These are phyloP conservation scores for Platanista minor DNA, from an alignment of 2,113 vertebrate genomes.

Conservation along the genomic window DNA sequence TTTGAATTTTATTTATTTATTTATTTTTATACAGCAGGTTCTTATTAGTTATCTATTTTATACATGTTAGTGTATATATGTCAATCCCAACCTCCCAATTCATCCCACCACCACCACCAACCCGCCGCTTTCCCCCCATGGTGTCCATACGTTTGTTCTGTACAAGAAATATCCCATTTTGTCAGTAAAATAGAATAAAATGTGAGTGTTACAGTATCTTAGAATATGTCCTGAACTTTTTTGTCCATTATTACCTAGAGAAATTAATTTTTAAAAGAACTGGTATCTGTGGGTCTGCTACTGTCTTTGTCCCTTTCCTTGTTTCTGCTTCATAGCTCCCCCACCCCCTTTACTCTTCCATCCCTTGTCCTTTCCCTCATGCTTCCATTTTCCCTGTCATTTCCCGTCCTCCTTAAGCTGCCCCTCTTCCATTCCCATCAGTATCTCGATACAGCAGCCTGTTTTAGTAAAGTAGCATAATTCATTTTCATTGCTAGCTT, in stretches of 20 bases:
- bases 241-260: background rate
- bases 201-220: background rate
- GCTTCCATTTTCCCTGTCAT: background rate
- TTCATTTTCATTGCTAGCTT: background rate
- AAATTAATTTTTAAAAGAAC: background rate
- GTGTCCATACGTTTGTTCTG: too few species aligned
- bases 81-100: too few species aligned
- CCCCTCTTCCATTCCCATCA: background rate
- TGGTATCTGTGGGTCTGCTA: background rate
- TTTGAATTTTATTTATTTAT: too few species aligned
- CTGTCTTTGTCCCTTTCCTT: background rate
- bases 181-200: background rate
- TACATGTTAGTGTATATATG: too few species aligned
- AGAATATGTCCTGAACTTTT: background rate
- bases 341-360: background rate
- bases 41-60: too few species aligned
- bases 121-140: too few species aligned
- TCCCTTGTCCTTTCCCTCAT: too few species aligned
- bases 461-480: background rate
- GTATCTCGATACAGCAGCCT: background rate
- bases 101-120: too few species aligned
- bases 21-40: too few species aligned
- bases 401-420: background rate
- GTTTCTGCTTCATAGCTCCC: background rate
- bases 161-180: background rate